Conservation (phyloP, 1,140 invertebrate genomes). For the Hydropsyche tenuis region DNA sequence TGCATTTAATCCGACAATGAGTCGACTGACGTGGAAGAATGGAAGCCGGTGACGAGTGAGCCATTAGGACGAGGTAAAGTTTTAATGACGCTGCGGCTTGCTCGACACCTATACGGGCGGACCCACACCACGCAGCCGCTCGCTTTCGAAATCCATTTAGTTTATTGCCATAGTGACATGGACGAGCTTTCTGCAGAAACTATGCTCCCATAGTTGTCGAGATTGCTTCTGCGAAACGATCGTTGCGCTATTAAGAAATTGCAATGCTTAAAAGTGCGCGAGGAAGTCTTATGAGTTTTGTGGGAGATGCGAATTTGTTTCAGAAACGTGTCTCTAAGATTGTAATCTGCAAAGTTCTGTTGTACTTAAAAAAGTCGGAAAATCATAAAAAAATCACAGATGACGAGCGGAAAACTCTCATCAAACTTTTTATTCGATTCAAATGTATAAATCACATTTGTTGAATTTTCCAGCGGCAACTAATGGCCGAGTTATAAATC, state of each 20-base stretch:
- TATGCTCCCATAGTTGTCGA: too few relatives aligned
- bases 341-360: too few relatives aligned
- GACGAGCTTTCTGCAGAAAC: not conserved
- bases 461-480: not conserved
- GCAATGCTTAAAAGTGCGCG: too few relatives aligned
- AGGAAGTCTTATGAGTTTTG: too few relatives aligned
- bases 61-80: conserved; percentile 28
- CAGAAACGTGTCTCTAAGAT: too few relatives aligned
- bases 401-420: too few relatives aligned
- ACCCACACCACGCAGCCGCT: not conserved
- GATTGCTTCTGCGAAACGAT: too few relatives aligned
- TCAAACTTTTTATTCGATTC: too few relatives aligned
- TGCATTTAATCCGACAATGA: not conserved
- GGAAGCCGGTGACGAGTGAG: conserved; percentile 25
- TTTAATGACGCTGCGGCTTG: conserved; percentile 28
- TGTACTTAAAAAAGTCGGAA: too few relatives aligned
- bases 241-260: too few relatives aligned
- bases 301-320: too few relatives aligned
- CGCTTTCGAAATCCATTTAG: conserved; percentile 27
- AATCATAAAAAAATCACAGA: too few relatives aligned
- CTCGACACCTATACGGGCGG: not conserved
- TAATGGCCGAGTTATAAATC: conserved; percentile 14
- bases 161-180: conserved; percentile 25
- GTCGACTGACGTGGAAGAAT: not conserved
- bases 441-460: conserved; percentile 3